Base-by-base conservation (phyloP, 2,888 invertebrate species). In the Tetramorium bicarinatum region DNA sequence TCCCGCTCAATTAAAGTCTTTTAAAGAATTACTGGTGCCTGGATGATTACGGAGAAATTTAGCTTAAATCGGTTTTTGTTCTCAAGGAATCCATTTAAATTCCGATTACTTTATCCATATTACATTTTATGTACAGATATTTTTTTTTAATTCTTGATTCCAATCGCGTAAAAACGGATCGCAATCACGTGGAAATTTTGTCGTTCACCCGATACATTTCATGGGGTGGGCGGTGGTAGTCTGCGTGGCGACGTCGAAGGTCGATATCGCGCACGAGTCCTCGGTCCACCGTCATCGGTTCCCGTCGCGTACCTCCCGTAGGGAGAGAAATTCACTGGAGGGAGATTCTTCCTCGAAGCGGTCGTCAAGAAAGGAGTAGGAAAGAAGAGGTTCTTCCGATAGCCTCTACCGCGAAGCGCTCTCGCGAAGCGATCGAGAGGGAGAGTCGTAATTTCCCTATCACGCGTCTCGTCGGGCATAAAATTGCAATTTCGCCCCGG, bases 211-310 rank as follows among this genome's bases (percentile, higher is more conserved):
- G 38, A 9, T 80, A 69, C 38, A 41, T 71, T 87, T 87, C 83
- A 86, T 87, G 88, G 88, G 85, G 87, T 82, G 91, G 87, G 91
- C 88, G 83, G 77, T 77, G 86, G 85, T 76, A 91, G 90, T 80
- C 92, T 90, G 92, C 91, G 88, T 89, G 90, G 89, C 89, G 89
- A 85, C 89, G 87, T 83, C 82, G 76, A 87, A 88, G 92, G 90
- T 92, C 92, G 91, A 92, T 92, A 92, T 90, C 90, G 89, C 87
- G 38, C 38, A 25, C 64, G 77, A 84, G 82, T 82, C 79, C 83
- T 47, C 41, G 69, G 69, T 18, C 15, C 83, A 83, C 75, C 86
- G 61, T 86, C 90, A 82, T 75, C 84, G 84, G 66, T 84, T 83
- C 76, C 86, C 79, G 52, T 52, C 82, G 15, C 56, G 44, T 59